Conservation (phyloP, 2,888 invertebrate species). For the Cyclophora albipunctata region DNA sequence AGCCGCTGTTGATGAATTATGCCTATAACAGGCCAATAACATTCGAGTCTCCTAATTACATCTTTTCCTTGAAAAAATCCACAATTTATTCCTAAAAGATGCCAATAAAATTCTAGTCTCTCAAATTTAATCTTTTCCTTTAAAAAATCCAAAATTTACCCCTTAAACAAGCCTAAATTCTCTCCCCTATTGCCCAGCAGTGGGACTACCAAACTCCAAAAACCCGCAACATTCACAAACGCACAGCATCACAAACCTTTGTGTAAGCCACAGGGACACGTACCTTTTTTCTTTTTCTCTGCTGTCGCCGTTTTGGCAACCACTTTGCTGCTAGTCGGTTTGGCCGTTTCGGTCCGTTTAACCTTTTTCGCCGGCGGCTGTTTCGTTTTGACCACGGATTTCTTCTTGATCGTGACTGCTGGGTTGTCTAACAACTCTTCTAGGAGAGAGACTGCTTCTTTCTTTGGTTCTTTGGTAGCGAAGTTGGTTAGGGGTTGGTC, state of each 20-base stretch:
- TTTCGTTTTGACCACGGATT: constrained; percentile 44
- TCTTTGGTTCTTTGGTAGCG: constrained; percentile 58
- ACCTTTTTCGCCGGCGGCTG: constrained; percentile 44
- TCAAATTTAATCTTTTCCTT: too few relatives aligned
- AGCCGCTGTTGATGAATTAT: too few relatives aligned
- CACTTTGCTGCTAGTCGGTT: constrained; percentile 45
- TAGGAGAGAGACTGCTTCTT: constrained; percentile 47
- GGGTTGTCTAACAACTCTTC: constrained; percentile 49
- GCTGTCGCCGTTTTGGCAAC: constrained; percentile 25
- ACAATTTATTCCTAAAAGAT: too few relatives aligned
- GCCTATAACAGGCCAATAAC: too few relatives aligned
- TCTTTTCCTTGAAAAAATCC: too few relatives aligned
- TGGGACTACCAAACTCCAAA: too few relatives aligned
- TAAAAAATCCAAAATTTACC: too few relatives aligned
- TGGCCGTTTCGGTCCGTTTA: constrained; percentile 37
- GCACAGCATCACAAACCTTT: constrained; percentile 22
- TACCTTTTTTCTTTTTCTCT: constrained; percentile 69
- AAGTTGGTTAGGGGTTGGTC: constrained; percentile 57
- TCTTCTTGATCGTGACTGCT: constrained; percentile 49
- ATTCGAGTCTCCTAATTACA: too few relatives aligned
- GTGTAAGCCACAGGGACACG: constrained; percentile 21
- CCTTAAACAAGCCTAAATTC: too few relatives aligned
- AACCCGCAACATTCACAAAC: constrained; percentile 27
- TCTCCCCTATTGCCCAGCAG: too few relatives aligned
- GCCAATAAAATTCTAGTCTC: too few relatives aligned